A percentile compares a stretch with the other conserved stretches of the same genome.
phyloP scores from a whole-genome alignment of 2,113 vertebrate genomes.

The Zosterops hypoxanthus region DNA sequence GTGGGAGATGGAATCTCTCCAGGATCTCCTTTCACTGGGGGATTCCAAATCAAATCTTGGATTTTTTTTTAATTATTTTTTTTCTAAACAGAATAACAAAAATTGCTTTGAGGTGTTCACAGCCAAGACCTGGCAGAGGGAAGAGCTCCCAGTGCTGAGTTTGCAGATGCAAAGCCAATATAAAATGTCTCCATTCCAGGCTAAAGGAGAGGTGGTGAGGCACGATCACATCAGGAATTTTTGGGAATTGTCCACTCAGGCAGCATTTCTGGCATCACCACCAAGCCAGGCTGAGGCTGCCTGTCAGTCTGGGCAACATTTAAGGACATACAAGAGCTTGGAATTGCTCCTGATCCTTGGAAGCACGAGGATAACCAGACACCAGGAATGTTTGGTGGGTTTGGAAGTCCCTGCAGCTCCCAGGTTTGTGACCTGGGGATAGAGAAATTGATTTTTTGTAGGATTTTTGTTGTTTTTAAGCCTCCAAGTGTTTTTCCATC shows the following conservation, averaged over 20 bases:
- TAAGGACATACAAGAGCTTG: fast-evolving
- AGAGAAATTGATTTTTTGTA: fast-evolving
- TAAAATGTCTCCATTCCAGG: fast-evolving
- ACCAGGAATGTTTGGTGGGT: fast-evolving
- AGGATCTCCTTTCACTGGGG: neutral
- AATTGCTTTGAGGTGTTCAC: neutral
- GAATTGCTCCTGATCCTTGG: neutral
- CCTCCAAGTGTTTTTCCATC: neutral
- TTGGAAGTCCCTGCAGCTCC: neutral
- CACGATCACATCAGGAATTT: neutral
- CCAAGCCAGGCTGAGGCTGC: neutral
- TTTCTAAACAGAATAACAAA: neutral
- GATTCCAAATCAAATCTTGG: neutral
- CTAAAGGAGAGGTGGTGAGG: fast-evolving
- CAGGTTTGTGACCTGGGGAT: fast-evolving
- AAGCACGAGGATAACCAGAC: neutral
- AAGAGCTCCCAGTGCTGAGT: neutral
- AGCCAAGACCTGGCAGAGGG: neutral
- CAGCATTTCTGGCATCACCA: neutral
- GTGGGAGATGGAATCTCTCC: neutral
- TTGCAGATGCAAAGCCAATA: neutral
- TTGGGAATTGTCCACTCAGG: fast-evolving
- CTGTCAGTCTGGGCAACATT: fast-evolving
- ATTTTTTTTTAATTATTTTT: neutral
- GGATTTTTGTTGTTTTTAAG: neutral